These are phyloP conservation scores for Onychomys arenicola DNA, from an alignment of 2,797 vertebrate species.

Conservation along the genomic window DNA sequence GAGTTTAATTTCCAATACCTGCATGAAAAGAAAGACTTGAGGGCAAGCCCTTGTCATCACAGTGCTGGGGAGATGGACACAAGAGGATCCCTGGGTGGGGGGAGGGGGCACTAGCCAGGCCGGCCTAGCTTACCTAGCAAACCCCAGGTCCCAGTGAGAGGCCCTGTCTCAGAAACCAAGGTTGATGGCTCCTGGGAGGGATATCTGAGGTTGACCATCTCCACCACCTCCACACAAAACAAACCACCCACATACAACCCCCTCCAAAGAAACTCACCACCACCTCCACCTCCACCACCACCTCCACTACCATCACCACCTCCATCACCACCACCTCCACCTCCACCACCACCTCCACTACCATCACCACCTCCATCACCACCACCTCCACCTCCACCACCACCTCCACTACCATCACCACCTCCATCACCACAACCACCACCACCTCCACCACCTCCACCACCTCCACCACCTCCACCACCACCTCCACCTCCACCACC, in stretches of 20 bases:
- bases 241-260: background rate
- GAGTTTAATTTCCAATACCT: background rate
- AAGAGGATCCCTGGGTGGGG: background rate
- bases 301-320: too few species aligned
- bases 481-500: too few species aligned
- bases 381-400: too few species aligned
- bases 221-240: background rate
- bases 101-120: background rate
- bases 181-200: background rate
- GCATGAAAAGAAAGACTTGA: background rate
- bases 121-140: background rate
- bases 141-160: too few species aligned
- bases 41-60: background rate
- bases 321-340: too few species aligned
- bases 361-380: too few species aligned
- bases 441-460: too few species aligned
- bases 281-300: background rate
- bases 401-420: too few species aligned
- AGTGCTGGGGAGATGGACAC: background rate
- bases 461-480: too few species aligned
- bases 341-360: too few species aligned
- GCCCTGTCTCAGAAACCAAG: background rate
- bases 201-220: background rate
- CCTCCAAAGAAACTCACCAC: background rate
- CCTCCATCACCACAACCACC: too few species aligned